phyloP scores from a whole-genome alignment of 1,140 invertebrate species.

The Monomorium pharaonis region DNA sequence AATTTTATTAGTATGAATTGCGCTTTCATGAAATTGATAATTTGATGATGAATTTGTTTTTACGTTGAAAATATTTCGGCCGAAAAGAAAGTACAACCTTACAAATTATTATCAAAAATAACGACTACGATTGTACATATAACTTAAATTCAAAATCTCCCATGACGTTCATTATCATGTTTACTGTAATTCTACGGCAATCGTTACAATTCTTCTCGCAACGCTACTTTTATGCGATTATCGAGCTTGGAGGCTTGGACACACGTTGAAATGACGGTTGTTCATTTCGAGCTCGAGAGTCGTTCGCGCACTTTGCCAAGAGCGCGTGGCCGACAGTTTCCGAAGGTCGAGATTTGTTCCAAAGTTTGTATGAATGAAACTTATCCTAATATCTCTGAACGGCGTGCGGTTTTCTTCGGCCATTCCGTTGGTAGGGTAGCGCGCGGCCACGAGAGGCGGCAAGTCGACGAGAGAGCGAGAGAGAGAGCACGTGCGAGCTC shows the following conservation, averaged over 20 bases:
- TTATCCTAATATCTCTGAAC: constrained; percentile 80
- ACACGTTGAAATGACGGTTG: constrained; percentile 24
- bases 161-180: neutral
- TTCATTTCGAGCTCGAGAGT: constrained; percentile 56
- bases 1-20: neutral
- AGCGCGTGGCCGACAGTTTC: constrained; percentile 57
- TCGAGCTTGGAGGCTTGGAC: neutral
- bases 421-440: constrained; percentile 50
- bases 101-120: neutral
- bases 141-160: neutral
- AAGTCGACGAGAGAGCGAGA: constrained; percentile 19
- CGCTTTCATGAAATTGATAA: neutral
- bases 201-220: neutral
- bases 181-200: neutral
- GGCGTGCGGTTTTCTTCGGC: constrained; percentile 67
- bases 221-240: neutral
- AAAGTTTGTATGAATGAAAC: constrained; percentile 82
- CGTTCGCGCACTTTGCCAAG: constrained; percentile 63
- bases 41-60: neutral
- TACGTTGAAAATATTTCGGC: neutral
- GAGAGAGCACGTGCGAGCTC: constrained; percentile 37
- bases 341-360: constrained; percentile 81
- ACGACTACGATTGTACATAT: neutral
- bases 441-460: constrained; percentile 67
- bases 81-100: neutral